Conservation (phyloP, 2,797 vertebrate genomes). For the Tamandua tetradactyla region DNA sequence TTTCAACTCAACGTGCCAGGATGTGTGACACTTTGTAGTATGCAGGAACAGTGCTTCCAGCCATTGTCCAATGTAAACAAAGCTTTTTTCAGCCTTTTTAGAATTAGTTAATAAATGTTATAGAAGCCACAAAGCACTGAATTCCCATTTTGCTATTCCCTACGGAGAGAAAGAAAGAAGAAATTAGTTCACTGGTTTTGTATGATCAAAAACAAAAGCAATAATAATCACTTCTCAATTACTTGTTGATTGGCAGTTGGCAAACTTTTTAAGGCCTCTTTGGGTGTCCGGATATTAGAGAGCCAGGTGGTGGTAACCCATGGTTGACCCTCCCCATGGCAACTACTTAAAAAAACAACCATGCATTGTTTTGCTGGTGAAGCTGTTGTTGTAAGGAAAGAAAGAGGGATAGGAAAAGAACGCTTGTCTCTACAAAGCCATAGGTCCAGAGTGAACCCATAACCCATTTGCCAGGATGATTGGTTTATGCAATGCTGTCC, state of each 20-base stretch:
- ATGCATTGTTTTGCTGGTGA: background rate
- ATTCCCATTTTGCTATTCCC: conserved; percentile 14
- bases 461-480: background rate
- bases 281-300: background rate
- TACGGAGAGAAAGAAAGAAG: conserved; percentile 10
- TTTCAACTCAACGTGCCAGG: conserved; percentile 9
- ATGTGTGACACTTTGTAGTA: background rate
- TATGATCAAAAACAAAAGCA: conserved; percentile 55
- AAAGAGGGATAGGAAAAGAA: background rate
- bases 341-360: background rate
- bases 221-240: conserved; percentile 23
- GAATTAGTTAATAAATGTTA: background rate
- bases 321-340: background rate
- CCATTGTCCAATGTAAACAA: background rate
- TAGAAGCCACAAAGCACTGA: background rate
- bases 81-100: background rate
- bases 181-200: background rate
- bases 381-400: background rate
- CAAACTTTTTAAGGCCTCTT: conserved; percentile 1
- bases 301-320: background rate
- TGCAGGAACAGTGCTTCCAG: background rate
- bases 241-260: background rate
- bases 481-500: background rate
- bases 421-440: background rate
- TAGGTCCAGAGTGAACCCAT: background rate